Conservation (phyloP, 2,797 vertebrate species). For the Hipposideros larvatus region DNA sequence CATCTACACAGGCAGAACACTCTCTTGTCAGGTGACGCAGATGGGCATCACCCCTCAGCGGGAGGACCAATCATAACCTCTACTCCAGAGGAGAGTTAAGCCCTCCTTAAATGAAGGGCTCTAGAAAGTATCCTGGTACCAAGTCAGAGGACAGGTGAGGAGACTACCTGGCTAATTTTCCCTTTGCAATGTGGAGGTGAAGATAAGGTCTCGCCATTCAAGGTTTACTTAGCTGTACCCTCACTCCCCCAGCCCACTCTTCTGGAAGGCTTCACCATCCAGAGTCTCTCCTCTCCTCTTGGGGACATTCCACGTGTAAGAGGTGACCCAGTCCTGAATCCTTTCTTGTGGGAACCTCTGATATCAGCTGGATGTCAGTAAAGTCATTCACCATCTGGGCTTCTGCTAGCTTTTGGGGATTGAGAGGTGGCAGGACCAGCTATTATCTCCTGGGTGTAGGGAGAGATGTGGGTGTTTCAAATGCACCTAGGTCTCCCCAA, state of each 20-base stretch:
- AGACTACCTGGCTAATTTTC: background rate
- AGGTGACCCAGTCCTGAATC: background rate
- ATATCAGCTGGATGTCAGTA: background rate
- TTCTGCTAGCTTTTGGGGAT: accelerated
- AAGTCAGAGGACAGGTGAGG: background rate
- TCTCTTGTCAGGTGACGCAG: background rate
- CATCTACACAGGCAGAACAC: background rate
- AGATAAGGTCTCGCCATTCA: background rate
- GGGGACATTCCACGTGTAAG: background rate
- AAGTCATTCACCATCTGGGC: background rate
- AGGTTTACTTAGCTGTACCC: background rate
- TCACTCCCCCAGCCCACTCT: background rate
- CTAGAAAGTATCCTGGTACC: background rate
- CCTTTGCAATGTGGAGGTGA: background rate
- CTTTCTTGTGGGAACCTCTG: background rate
- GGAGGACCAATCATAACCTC: background rate
- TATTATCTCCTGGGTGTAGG: background rate
- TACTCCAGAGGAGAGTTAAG: background rate
- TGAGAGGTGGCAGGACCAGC: background rate
- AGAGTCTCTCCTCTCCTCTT: background rate
- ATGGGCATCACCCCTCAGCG: background rate
- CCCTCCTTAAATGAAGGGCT: background rate
- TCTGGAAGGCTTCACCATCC: background rate
- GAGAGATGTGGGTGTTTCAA: background rate
- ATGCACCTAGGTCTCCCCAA: background rate